Base-by-base conservation (phyloP, 2,113 vertebrate genomes). In the Uropsilus gracilis region DNA sequence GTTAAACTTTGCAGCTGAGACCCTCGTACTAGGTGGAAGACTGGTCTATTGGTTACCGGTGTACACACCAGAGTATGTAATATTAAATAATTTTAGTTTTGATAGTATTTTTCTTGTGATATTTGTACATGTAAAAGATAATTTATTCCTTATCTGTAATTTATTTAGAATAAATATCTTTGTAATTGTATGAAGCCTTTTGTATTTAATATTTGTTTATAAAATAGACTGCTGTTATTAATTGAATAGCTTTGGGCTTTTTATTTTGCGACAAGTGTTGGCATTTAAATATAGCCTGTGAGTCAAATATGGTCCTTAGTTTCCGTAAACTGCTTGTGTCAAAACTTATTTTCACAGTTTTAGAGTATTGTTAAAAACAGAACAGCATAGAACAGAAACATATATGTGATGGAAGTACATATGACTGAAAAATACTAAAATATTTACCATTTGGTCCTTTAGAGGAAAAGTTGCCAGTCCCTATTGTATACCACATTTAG, bases 11-110 rank as follows among this genome's bases (percentile, higher is more conserved):
- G 99, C 99, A 0, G 99, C 99, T 39, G 98, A 98, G n/a, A 98
- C 98, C 73, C 98, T 99, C 59, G 98, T 99, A 85, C 97, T 99
- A 96, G 99, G 99, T 24, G 99, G 99, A 96, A 98, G 99, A 97
- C 96, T 99, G 1, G 99, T 99, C 37, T 99, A 99, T 94, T 99
- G 99, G 99, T 98, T 99, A 93, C 99, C 99, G 0, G 91, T 99
- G 76, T 99, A 99, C 98, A 99, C 97, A 87, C 99, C 99, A 97
- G 99, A 99, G 99, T 99, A 98, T 96, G 99, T 99, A 97, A 93
- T 82, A 53, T 82, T 94, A 37, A 87, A 72, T 77, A 57, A 42
- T 63, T 80, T 93, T 95, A 69, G 81, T 80, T 95, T 71, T 59
- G 76, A 72, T 94, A 69, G 75, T 4, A 48, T 80, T 95, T 96